A percentile compares a stretch with the other conserved stretches of the same genome.
These are phyloP conservation scores for Hirtodrosophila alboralis DNA, from an alignment of 2,888 invertebrate species.

Conservation along the genomic window DNA sequence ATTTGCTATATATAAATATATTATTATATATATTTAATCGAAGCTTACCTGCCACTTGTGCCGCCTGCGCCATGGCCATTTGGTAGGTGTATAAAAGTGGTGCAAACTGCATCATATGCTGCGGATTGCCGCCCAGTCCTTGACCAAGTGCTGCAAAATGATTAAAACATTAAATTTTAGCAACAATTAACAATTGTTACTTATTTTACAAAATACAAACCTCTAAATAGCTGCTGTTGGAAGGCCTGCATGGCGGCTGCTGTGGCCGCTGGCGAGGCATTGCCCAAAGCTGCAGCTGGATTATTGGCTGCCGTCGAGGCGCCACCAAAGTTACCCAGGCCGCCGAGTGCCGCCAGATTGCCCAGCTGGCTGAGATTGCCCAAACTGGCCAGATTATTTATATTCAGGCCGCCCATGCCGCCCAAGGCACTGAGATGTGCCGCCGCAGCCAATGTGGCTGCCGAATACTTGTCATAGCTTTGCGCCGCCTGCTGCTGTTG, in stretches of 20 bases:
- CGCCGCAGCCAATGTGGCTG: constrained; percentile 85
- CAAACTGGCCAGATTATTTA: constrained; percentile 81
- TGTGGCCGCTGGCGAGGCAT: constrained; percentile 85
- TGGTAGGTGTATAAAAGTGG: constrained; percentile 95
- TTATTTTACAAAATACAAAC: constrained; percentile 84
- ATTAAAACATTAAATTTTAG: neutral
- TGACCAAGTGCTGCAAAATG: constrained; percentile 81
- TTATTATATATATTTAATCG: no score
- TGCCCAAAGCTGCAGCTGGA: constrained; percentile 85
- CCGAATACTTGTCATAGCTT: constrained; percentile 84
- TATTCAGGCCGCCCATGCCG: constrained; percentile 81
- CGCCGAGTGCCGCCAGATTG: constrained; percentile 81
- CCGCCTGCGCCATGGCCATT: constrained; percentile 92
- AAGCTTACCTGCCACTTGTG: constrained; percentile 83
- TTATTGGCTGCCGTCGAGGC: constrained; percentile 81
- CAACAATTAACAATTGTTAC: neutral
- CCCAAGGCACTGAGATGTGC: constrained; percentile 82
- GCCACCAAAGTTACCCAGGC: constrained; percentile 79
- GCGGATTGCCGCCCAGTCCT: constrained; percentile 86
- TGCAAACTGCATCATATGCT: constrained; percentile 95
- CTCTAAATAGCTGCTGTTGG: constrained; percentile 93
- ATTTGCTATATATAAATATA: no score
- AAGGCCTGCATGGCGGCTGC: constrained; percentile 91
- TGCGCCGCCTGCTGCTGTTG: constrained; percentile 81
- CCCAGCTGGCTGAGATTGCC: constrained; percentile 81